Base-by-base conservation (phyloP, 1,140 invertebrate genomes). In the Caerostris darwini region DNA sequence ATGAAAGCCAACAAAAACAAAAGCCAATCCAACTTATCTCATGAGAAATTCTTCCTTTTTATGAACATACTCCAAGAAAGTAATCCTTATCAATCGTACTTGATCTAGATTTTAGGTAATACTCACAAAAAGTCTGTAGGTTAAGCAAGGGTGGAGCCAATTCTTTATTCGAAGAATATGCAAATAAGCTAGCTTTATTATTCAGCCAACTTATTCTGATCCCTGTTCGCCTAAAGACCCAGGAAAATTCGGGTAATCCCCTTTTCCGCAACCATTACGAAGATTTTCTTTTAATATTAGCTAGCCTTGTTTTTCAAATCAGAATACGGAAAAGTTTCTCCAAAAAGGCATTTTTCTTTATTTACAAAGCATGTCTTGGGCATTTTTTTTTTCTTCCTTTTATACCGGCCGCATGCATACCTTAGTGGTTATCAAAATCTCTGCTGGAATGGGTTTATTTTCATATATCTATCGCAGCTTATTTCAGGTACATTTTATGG, bases 251-350 rank as follows among this genome's bases (percentile, higher is more conserved):
- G 57, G 71, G 50, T 69, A 56, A 90, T 64, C 50, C 87, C 71
- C 87, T 90, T 90, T 69, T 71, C 59, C 54, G 87, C 61, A 90
- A 50, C 87, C 87, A 90, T 90, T 90, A 90, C 67, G 53, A 57
- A 54, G 50, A 90, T 90, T 90, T 90, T 90, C 87, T 90, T 90
- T 90, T 71, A 90, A 90, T 90, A 90, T 90, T 90, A 71, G 87
- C 67, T 57, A 67, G 67, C 59, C 71, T 50, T 77, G 71, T 77
- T 90, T 90, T 56, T 17, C 34, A 90, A 90, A 90, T 90, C 61
- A 90, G 87, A 90, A 90, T 90, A 83, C n/a, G 87, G 87, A 90
- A 90, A 69, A 71, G n/a, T 14, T 87, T 64, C 59, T 64, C 56
- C 71, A 17, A 64, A 87, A 56, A 87, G 8, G 59, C 85, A 87